Conservation (phyloP, 2,888 invertebrate genomes). For the Uropetala carovei region DNA sequence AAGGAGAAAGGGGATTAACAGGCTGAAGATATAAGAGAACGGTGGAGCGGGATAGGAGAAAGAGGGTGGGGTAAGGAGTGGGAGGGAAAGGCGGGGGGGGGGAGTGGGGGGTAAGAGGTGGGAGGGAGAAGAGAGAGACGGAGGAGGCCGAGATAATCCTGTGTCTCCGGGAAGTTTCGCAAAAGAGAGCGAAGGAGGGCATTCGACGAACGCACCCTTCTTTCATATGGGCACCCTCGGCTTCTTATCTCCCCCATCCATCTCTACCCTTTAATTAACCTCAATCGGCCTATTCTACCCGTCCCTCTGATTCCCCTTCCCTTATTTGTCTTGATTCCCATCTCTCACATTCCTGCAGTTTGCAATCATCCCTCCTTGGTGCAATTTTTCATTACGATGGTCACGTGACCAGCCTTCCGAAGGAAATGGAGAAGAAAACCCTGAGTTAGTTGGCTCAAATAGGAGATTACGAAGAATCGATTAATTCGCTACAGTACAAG, state of each 20-base stretch:
- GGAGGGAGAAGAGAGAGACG: neutral
- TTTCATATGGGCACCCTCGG: constrained; percentile 8
- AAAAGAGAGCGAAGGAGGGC: neutral
- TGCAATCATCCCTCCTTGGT: neutral
- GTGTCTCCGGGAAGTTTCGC: neutral
- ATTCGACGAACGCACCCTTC: constrained; percentile 31
- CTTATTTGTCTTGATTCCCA: neutral
- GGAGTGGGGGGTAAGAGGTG: neutral
- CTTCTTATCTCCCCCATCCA: neutral
- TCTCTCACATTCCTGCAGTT: neutral
- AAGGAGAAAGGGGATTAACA: no score
- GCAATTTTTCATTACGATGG: neutral
- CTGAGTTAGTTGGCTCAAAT: no score
- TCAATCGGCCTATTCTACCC: no score
- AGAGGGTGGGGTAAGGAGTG: no score
- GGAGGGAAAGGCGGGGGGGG: neutral
- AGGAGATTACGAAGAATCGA: no score
- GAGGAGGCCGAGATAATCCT: neutral
- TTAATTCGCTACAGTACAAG: no score
- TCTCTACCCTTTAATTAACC: no score
- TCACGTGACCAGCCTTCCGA: no score
- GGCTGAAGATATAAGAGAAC: no score
- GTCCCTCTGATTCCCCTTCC: no score
- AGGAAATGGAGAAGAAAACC: no score
- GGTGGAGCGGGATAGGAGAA: no score